Conservation (phyloP, 2,113 vertebrate genomes). For the Hypanus sabinus region DNA sequence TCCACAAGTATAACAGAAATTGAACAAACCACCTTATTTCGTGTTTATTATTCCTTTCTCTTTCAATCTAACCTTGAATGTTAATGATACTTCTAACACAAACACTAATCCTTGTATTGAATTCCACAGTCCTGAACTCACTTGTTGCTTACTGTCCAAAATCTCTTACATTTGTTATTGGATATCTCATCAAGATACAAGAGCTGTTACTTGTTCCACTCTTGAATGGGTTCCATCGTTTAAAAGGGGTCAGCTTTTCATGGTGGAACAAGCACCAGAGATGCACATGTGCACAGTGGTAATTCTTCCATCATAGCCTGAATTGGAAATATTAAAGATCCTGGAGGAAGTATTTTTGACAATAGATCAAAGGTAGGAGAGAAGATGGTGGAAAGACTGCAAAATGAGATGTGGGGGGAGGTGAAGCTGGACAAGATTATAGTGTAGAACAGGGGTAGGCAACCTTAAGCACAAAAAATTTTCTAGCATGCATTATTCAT, state of each 20-base stretch:
- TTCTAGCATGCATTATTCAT: too few relatives aligned
- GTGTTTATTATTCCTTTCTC: background rate
- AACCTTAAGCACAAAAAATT: too few relatives aligned
- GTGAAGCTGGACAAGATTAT: too few relatives aligned
- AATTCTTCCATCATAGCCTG: too few relatives aligned
- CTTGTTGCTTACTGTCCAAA: background rate
- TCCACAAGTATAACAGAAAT: background rate
- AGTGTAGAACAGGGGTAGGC: too few relatives aligned
- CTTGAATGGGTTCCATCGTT: background rate
- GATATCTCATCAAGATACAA: background rate
- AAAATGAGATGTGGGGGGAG: too few relatives aligned
- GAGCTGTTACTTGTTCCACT: background rate
- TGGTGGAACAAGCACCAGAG: too few relatives aligned
- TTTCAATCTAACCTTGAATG: background rate
- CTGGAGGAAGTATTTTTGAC: too few relatives aligned
- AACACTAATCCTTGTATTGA: background rate
- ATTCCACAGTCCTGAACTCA: background rate
- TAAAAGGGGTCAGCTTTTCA: background rate
- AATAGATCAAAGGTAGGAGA: too few relatives aligned
- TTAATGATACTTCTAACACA: background rate
- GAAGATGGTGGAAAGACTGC: too few relatives aligned
- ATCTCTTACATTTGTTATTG: background rate
- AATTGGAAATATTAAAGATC: too few relatives aligned
- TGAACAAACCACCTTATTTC: background rate
- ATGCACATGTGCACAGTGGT: too few relatives aligned